Evolutionary conservation across 2,888 invertebrate species (phyloP), one percentile per base, ranked within the genome.

Genomic region (Saturnia japonica): DNA sequence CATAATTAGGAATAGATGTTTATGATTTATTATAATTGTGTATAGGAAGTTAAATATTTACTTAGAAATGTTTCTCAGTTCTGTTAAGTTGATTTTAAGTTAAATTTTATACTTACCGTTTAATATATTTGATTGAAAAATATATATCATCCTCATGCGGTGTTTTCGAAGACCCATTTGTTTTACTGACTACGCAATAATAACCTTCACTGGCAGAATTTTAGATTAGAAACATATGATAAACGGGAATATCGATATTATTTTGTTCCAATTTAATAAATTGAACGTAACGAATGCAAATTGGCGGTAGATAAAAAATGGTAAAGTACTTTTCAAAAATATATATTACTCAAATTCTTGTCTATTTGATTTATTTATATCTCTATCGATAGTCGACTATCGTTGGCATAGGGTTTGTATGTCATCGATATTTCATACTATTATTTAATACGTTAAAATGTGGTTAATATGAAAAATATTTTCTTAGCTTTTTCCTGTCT

Each of bases 401-500:
- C 34, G 34, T 34, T 60, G 28, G 28, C 25, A 14, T 14, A 14
- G 14, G 0, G 12, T 25, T 25, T 25, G 14, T 60, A 54, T 22
- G 11, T 28, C 28, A 28, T 60, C 28, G 7, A 16, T 28, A 28
- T 14, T 60, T 28, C 4, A 28, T 0, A 60, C 11, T 51, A 12
- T 51, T 16, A 19, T 51, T 51, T 12, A 19, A 34, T 34, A 34
- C 34, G 3, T 60, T 25, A 28, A 12, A 28, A 60, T 14, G 28
- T 28, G 57, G 28, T 57, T 28, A 57, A 19, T 28, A 19, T 28
- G 25, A 60, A 60, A 60, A 60, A 28, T 22, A 22, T 3, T 22
- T 54, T 54, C 0, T 51, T 47, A 19, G 8, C n/a, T 54, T 72
- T 70, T 34, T 71, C 34, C 76, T 72, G 68, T 67, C 72, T 70